Evolutionary conservation across 1,140 invertebrate species (phyloP).

Genomic region (Meloidogyne hapla): DNA sequence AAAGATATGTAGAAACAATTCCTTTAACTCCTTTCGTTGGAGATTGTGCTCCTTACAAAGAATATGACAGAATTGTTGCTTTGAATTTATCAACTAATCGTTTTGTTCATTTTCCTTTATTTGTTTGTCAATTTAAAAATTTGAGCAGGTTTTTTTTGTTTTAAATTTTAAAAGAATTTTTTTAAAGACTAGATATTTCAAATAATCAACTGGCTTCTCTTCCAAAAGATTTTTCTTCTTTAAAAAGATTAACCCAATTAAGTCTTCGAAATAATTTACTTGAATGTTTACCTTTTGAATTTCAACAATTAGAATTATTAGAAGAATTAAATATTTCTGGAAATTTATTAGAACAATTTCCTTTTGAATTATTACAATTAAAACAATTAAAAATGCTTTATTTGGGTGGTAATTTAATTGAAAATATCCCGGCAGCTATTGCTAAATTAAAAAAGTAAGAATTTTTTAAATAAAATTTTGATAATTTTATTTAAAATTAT

Average conservation of each 20-base stretch:
- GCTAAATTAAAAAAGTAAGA: slow-evolving; percentile 71
- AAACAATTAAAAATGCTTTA: slow-evolving; percentile 79
- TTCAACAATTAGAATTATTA: slow-evolving; percentile 86
- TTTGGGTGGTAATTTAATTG: slow-evolving; percentile 81
- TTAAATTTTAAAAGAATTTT: slow-evolving; percentile 14
- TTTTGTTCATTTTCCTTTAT: slow-evolving; percentile 20
- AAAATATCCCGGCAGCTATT: slow-evolving; percentile 78
- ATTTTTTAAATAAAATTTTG: neutral
- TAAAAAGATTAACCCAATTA: slow-evolving; percentile 70
- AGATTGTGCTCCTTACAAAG: slow-evolving; percentile 20
- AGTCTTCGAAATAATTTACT: slow-evolving; percentile 75
- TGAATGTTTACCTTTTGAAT: slow-evolving; percentile 92
- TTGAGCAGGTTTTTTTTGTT: slow-evolving; percentile 25
- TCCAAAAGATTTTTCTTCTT: slow-evolving; percentile 26
- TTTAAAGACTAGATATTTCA: slow-evolving; percentile 41
- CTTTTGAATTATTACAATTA: slow-evolving; percentile 77
- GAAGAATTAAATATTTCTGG: slow-evolving; percentile 95
- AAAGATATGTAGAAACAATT: slow-evolving; percentile 22
- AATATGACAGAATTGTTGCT: slow-evolving; percentile 22
- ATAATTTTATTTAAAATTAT: slow-evolving; percentile 27
- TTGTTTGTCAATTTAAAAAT: slow-evolving; percentile 32
- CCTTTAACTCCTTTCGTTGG: slow-evolving; percentile 23
- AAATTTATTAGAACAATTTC: slow-evolving; percentile 82
- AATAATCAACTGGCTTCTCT: slow-evolving; percentile 36
- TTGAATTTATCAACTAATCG: slow-evolving; percentile 34